Evolutionary conservation across 30 jellyfish, hydroid and myxozoan species (phyloP), one percentile per base, ranked within the genome.

Genomic region (Nemopilema nomurai): DNA sequence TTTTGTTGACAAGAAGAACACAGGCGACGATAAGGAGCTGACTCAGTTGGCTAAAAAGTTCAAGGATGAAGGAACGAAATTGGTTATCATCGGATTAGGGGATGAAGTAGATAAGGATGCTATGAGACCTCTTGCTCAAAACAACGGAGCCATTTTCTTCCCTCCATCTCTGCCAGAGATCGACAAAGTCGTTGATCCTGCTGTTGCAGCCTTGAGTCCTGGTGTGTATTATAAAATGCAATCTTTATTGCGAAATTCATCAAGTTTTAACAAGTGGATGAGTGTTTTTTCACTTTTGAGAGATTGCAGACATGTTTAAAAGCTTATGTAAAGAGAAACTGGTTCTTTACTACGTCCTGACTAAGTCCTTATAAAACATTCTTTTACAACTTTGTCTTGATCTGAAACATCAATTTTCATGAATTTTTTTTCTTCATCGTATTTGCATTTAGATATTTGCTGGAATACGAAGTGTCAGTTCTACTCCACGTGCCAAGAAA

Each of bases 141-240:
- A 70, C 27, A 81, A 85, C n/a, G 90, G 90, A 13, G 94, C 88
- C 1, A 70, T 79, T n/a, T 94, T 94, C 96, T 94, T 94, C 80
- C 97, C 99, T 16, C 97, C 96, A 74, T 67, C 69, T 75, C 66
- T 89, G 22, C 97, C 76, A 25, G 90, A 87, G 31, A 27, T 94
- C 72, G 83, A 85, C 21, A 76, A 30, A 20, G 49, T 90, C 31
- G 53, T 89, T 7, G 49, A 80, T 31, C 97, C 99, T 0, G 88
- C 90, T 0, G 74, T 75, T 0, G 88, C 57, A 50, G 96, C 95
- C 4, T 31, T 90, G 4, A 51, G 30, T 53, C 99, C 99, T 23
- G 97, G 99, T 94, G 33, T 25, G 63, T 18, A 1, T 51, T n/a
- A n/a, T n/a, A n/a, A n/a, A n/a, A n/a, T n/a, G n/a, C n/a, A n/a